phyloP scores from a whole-genome alignment of 2,888 invertebrate genomes.

The Nycteola revayana region DNA sequence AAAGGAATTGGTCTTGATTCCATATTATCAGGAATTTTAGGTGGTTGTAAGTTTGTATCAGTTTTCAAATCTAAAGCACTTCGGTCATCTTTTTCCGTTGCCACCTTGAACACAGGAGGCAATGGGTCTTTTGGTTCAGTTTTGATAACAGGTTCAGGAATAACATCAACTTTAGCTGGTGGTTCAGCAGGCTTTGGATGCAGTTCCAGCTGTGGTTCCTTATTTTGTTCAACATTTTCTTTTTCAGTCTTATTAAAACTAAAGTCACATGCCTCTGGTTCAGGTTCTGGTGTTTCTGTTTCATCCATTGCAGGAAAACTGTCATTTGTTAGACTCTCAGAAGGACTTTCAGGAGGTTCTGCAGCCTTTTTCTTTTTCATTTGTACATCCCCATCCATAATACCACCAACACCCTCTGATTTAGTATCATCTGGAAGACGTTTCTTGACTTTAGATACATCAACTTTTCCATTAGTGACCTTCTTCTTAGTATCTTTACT shows the following conservation, averaged over 20 bases:
- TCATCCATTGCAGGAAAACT: slow-evolving; percentile 91
- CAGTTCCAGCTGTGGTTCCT: slow-evolving; percentile 59
- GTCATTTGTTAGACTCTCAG: slow-evolving; percentile 92
- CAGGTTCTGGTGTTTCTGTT: slow-evolving; percentile 79
- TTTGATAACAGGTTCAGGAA: slow-evolving; percentile 57
- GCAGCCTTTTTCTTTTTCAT: slow-evolving; percentile 77
- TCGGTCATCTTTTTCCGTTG: slow-evolving; percentile 65
- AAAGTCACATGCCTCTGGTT: slow-evolving; percentile 74
- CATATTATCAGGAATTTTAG: slow-evolving; percentile 53
- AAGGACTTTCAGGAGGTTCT: slow-evolving; percentile 88
- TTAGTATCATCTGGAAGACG: slow-evolving; percentile 80
- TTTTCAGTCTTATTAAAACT: slow-evolving; percentile 74
- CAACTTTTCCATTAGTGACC: slow-evolving; percentile 72
- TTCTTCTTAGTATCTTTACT: slow-evolving; percentile 72
- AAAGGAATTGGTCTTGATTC: slow-evolving; percentile 54
- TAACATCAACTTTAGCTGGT: slow-evolving; percentile 57
- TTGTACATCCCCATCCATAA: slow-evolving; percentile 83
- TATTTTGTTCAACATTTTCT: slow-evolving; percentile 61
- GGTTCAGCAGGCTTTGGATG: slow-evolving; percentile 55
- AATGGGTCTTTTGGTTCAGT: slow-evolving; percentile 60
- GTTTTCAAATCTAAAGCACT: slow-evolving; percentile 67
- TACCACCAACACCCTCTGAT: slow-evolving; percentile 62
- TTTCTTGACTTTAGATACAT: slow-evolving; percentile 82
- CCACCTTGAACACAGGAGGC: slow-evolving; percentile 54
- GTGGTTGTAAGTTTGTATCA: slow-evolving; percentile 41